These are phyloP conservation scores for Drosophila mettleri DNA, from an alignment of 2,888 invertebrate species.

Conservation along the genomic window DNA sequence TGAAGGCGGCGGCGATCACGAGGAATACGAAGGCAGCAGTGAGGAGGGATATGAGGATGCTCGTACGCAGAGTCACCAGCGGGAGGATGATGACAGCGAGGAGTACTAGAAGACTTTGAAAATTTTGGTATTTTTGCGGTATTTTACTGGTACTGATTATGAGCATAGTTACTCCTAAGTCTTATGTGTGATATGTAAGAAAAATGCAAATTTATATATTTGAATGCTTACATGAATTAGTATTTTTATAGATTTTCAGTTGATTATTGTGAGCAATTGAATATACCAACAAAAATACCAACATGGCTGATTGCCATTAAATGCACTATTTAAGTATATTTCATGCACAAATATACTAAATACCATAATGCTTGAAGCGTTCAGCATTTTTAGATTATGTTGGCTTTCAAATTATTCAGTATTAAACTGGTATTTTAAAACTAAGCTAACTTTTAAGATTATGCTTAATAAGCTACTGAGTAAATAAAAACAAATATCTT, in stretches of 20 bases:
- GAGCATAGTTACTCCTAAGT: neutral
- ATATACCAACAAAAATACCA: conserved; percentile 1
- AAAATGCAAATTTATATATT: neutral
- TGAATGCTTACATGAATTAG: neutral
- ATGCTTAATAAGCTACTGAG: neutral
- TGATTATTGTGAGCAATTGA: neutral
- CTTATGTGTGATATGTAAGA: neutral
- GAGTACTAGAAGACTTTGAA: conserved; percentile 59
- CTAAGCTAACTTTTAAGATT: too few relatives aligned
- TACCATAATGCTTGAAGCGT: too few relatives aligned
- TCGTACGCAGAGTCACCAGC: conserved; percentile 50
- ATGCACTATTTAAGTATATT: too few relatives aligned
- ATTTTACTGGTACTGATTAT: conserved; percentile 7
- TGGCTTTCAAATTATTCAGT: too few relatives aligned
- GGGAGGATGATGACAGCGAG: conserved; percentile 50
- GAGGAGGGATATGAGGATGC: conserved; percentile 75
- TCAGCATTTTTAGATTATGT: too few relatives aligned
- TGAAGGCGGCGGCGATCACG: conserved; percentile 60
- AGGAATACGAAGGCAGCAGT: conserved; percentile 66
- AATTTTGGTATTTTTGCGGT: neutral
- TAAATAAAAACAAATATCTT: neutral
- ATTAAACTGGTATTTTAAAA: neutral
- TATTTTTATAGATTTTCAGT: neutral
- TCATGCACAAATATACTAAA: neutral
- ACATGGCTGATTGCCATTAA: too few relatives aligned